Conservation (phyloP, 2,113 vertebrate species). For the Coturnix japonica region DNA sequence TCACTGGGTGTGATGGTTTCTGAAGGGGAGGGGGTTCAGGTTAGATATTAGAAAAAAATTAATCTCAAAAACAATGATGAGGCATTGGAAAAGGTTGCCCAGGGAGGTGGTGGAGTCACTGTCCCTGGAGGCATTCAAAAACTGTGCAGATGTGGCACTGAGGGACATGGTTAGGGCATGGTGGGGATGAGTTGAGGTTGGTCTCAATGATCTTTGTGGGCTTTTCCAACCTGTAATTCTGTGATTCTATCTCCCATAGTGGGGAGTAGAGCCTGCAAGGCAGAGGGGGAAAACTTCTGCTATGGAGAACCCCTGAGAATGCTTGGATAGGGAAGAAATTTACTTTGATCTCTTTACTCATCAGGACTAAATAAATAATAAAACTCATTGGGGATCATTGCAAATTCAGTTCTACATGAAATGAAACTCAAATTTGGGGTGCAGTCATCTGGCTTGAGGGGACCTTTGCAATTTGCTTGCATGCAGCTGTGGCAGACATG, state of each 20-base stretch:
- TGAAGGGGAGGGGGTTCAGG: too few relatives aligned
- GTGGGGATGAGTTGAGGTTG: too few relatives aligned
- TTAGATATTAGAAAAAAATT: too few relatives aligned
- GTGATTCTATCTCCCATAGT: not conserved
- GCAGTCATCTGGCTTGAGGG: not conserved
- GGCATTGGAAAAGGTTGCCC: too few relatives aligned
- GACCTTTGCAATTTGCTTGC: not conserved
- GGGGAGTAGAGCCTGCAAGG: not conserved
- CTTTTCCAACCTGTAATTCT: too few relatives aligned
- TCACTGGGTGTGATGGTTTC: not conserved
- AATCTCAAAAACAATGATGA: too few relatives aligned
- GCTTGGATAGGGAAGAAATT: not conserved
- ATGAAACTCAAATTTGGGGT: not conserved
- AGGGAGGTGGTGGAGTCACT: too few relatives aligned
- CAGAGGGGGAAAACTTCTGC: not conserved
- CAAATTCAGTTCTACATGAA: not conserved
- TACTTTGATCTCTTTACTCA: not conserved
- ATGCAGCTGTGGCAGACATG: not conserved
- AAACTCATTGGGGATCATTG: not conserved
- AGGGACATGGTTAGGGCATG: too few relatives aligned
- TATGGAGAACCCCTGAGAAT: not conserved
- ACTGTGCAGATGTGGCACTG: too few relatives aligned
- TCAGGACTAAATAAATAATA: not conserved
- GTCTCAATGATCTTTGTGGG: too few relatives aligned
- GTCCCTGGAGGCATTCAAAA: too few relatives aligned